Evolutionary conservation across 2,888 invertebrate species (phyloP).

Genomic region (Tetrapedia diversipes): DNA sequence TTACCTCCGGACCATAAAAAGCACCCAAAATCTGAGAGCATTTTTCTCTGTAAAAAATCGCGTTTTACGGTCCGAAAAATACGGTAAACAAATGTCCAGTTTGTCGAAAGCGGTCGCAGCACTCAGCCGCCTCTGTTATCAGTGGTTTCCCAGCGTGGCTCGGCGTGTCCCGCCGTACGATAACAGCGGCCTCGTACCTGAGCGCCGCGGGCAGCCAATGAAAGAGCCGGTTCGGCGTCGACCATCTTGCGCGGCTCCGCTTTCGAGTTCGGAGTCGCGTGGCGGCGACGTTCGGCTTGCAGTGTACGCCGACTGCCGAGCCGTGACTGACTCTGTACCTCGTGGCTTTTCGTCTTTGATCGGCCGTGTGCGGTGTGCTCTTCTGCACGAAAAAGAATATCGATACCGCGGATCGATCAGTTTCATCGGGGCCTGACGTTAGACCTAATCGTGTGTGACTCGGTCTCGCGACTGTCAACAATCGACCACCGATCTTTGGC

Average conservation of each 20-base stretch:
- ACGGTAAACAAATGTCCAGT: background rate
- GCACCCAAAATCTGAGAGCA: no score
- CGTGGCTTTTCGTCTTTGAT: slow-evolving; percentile 26
- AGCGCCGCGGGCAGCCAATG: slow-evolving; percentile 34
- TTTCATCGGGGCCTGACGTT: background rate
- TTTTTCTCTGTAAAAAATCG: no score
- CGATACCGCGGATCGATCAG: background rate
- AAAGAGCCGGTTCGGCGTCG: slow-evolving; percentile 52
- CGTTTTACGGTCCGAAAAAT: no score
- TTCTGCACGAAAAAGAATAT: slow-evolving; percentile 5
- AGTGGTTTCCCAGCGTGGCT: slow-evolving; percentile 5
- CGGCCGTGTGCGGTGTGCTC: slow-evolving; percentile 2
- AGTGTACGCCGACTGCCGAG: slow-evolving; percentile 77
- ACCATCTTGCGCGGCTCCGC: slow-evolving; percentile 79
- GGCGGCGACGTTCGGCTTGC: slow-evolving; percentile 69
- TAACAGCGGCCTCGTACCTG: slow-evolving; percentile 47
- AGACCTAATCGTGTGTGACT: background rate
- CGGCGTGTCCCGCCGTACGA: slow-evolving; percentile 28
- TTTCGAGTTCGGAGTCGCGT: slow-evolving; percentile 78
- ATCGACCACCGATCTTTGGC: background rate
- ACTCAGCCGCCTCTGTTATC: slow-evolving; percentile 30
- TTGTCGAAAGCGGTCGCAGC: background rate
- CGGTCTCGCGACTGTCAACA: slow-evolving; percentile 23
- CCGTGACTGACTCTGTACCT: slow-evolving; percentile 70
- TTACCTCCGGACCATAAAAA: no score